A percentile compares a stretch with the other conserved stretches of the same genome.
Conservation (phyloP, 2,797 vertebrate species). For the Chrysocyon brachyurus region DNA sequence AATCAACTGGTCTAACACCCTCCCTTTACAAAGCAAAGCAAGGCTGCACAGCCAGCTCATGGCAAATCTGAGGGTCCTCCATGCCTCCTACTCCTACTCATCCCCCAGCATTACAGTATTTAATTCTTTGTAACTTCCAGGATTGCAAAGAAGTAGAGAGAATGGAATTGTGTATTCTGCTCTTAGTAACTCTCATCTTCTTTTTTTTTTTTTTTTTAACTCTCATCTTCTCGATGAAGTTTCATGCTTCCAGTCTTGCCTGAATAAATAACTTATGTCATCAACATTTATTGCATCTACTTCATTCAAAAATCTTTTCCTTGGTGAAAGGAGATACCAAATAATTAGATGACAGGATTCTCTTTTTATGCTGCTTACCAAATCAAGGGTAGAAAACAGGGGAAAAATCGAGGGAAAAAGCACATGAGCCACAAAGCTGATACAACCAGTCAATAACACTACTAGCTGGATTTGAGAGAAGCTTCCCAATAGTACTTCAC, state of each 20-base stretch:
- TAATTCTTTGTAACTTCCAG: background rate
- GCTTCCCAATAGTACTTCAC: background rate
- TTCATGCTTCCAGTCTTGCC: background rate
- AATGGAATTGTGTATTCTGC: background rate
- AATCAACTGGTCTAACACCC: background rate
- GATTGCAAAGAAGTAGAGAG: background rate
- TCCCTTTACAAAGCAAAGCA: constrained; percentile 4
- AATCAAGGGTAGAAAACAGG: background rate
- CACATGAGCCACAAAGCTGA: background rate
- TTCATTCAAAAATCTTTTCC: constrained; percentile 18
- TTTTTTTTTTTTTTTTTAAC: background rate
- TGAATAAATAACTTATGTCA: background rate
- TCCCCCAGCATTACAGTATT: constrained; percentile 7
- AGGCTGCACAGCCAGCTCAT: background rate
- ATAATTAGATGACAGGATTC: background rate
- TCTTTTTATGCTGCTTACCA: background rate
- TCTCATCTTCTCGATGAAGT: background rate
- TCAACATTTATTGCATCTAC: background rate
- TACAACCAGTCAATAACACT: background rate
- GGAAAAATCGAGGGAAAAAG: background rate
- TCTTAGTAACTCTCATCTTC: background rate
- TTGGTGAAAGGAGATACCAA: background rate
- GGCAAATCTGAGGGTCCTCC: background rate
- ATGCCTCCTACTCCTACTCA: background rate
- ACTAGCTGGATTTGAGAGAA: background rate